phyloP scores from a whole-genome alignment of 2,113 vertebrate genomes.

The Gallinago media region DNA sequence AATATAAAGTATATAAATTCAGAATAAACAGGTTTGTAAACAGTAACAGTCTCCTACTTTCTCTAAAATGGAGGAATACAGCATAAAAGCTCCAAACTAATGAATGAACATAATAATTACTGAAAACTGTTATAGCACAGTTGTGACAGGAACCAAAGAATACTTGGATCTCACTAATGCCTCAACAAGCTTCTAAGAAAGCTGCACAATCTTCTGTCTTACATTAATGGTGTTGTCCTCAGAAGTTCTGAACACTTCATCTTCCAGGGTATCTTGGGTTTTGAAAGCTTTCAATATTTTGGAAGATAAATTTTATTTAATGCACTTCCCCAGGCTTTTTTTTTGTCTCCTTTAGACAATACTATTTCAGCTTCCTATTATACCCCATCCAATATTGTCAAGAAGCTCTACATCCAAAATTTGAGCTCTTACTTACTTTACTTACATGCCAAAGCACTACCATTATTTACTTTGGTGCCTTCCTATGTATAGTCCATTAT shows the following conservation, averaged over 20 bases:
- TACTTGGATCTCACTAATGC: background rate
- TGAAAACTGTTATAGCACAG: background rate
- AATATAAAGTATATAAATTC: background rate
- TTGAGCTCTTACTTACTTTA: background rate
- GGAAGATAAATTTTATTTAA: background rate
- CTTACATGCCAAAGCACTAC: background rate
- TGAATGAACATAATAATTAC: background rate
- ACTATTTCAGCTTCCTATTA: background rate
- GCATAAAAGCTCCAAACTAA: background rate
- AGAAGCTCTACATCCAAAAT: background rate
- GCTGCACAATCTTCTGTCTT: background rate
- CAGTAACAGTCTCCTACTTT: background rate
- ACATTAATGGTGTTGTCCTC: background rate
- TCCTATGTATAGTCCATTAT: background rate
- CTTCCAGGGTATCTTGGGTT: background rate
- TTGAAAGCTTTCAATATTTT: background rate
- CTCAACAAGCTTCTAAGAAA: background rate
- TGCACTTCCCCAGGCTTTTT: background rate
- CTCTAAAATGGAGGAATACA: background rate
- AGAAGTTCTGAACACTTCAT: background rate
- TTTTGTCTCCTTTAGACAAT: background rate
- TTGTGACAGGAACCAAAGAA: background rate
- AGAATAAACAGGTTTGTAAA: background rate
- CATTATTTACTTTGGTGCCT: background rate
- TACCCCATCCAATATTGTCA: background rate